Conservation (phyloP, 92 coral and sea anemone genomes). For the Porites rus region DNA sequence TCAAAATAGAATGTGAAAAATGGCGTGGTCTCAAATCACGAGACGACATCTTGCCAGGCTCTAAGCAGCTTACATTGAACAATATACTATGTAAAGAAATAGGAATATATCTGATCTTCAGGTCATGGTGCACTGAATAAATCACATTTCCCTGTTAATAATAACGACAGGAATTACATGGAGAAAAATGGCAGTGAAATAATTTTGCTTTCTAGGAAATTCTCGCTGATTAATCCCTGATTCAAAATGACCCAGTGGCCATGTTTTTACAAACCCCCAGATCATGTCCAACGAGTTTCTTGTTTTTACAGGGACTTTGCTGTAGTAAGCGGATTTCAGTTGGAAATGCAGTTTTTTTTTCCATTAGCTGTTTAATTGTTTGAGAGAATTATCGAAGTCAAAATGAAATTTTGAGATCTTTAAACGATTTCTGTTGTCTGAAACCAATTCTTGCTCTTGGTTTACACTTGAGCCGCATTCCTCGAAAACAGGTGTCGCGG, state of each 20-base stretch:
- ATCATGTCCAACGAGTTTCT: conserved; percentile 22
- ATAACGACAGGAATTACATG: not conserved
- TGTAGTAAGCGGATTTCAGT: conserved; percentile 35
- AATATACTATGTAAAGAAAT: conserved; percentile 7
- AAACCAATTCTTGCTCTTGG: conserved; percentile 1
- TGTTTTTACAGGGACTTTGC: conserved; percentile 49
- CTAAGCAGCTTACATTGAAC: conserved; percentile 21
- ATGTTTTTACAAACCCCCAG: conserved; percentile 52
- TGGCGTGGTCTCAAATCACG: not conserved
- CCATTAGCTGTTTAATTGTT: conserved; percentile 41
- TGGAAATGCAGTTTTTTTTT: conserved; percentile 12
- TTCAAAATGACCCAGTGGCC: not conserved
- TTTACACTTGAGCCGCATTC: conserved; percentile 27
- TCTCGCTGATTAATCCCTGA: not conserved
- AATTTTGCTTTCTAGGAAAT: not conserved
- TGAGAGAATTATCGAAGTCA: conserved; percentile 39
- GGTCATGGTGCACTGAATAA: not conserved
- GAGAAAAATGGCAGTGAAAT: not conserved
- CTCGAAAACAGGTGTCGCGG: conserved; percentile 40
- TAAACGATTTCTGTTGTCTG: conserved; percentile 35
- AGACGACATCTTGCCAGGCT: conserved; percentile 12
- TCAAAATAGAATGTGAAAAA: conserved; percentile 24
- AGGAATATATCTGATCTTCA: conserved; percentile 15
- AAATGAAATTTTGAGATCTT: conserved; percentile 21
- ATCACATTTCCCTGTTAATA: not conserved